phyloP scores from a whole-genome alignment of 2,113 vertebrate genomes.

The Rhineura floridana region DNA sequence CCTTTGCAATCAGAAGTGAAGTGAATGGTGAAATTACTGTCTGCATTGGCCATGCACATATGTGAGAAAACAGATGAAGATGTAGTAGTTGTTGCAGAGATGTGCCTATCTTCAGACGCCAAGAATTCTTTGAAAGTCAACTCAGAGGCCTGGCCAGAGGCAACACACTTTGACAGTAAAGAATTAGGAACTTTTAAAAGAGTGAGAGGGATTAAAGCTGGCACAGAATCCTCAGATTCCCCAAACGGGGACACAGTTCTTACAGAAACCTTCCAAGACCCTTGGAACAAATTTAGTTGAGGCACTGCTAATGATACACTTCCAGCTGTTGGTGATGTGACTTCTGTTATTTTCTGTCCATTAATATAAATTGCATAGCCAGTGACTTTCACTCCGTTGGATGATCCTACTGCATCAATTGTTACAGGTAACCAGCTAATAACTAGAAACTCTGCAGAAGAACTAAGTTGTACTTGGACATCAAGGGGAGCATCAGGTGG shows the following conservation, averaged over 20 bases:
- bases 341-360: conserved; percentile 83
- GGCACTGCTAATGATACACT: conserved; percentile 81
- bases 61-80: conserved; percentile 39
- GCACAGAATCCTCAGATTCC: conserved; percentile 86
- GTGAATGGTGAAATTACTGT: conserved; percentile 24
- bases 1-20: conserved; percentile 3
- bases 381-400: conserved; percentile 84
- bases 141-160: conserved; percentile 43
- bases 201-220: conserved; percentile 81
- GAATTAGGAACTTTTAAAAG: conserved; percentile 39
- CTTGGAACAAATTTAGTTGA: conserved; percentile 78
- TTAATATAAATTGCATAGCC: conserved; percentile 86
- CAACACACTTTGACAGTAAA: conserved; percentile 43
- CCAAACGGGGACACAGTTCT: conserved; percentile 86
- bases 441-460: conserved; percentile 75
- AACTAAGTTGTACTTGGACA: conserved; percentile 81
- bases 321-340: conserved; percentile 83
- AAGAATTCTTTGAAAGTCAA: conserved; percentile 29
- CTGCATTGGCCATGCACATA: conserved; percentile 37
- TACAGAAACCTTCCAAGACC: conserved; percentile 82
- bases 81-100: conserved; percentile 57
- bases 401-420: conserved; percentile 81
- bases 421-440: conserved; percentile 85
- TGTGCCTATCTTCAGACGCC: conserved; percentile 72
- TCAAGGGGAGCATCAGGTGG: conserved; percentile 83